Conservation (phyloP, 2,888 invertebrate genomes). For the Dioctria linearis region DNA sequence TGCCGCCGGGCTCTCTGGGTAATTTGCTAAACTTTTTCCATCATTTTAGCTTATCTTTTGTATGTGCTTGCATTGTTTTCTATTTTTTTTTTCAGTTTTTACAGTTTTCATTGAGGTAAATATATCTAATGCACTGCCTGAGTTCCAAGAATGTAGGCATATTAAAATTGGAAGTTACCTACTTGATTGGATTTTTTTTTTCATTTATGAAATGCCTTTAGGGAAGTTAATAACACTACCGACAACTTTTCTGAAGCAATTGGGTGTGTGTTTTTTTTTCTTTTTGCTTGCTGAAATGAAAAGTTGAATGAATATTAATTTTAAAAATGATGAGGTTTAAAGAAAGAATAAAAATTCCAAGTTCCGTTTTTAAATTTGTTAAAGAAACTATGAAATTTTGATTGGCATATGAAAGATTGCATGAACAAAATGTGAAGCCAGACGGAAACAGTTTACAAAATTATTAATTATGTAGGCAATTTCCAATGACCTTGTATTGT, state of each 20-base stretch:
- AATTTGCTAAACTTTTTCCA: conserved; percentile 48
- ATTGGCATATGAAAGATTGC: too few species aligned
- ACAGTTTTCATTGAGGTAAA: conserved; percentile 14
- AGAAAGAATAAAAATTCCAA: background rate
- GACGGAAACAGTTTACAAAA: too few species aligned
- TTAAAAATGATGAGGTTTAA: conserved; percentile 4
- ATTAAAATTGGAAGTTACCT: conserved; percentile 32
- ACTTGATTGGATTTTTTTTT: background rate
- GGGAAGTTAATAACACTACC: conserved; percentile 13
- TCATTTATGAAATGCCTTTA: conserved; percentile 6
- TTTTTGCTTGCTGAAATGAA: conserved; percentile 20
- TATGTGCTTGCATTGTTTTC: conserved; percentile 34
- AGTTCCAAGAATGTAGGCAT: background rate
- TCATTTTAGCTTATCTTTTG: conserved; percentile 23
- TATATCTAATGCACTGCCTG: background rate
- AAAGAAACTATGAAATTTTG: too few species aligned
- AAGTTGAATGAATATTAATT: conserved; percentile 39
- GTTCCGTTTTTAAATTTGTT: too few species aligned
- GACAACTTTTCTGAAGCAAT: background rate
- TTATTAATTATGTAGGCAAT: too few species aligned
- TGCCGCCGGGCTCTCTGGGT: conserved; percentile 18
- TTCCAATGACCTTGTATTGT: too few species aligned
- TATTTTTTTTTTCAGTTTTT: conserved; percentile 25
- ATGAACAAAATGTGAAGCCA: too few species aligned
- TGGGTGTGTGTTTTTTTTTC: background rate